A percentile compares a stretch with the other conserved stretches of the same genome.
These are phyloP conservation scores for Drosophila mulleri DNA, from an alignment of 2,888 invertebrate species.

Conservation along the genomic window DNA sequence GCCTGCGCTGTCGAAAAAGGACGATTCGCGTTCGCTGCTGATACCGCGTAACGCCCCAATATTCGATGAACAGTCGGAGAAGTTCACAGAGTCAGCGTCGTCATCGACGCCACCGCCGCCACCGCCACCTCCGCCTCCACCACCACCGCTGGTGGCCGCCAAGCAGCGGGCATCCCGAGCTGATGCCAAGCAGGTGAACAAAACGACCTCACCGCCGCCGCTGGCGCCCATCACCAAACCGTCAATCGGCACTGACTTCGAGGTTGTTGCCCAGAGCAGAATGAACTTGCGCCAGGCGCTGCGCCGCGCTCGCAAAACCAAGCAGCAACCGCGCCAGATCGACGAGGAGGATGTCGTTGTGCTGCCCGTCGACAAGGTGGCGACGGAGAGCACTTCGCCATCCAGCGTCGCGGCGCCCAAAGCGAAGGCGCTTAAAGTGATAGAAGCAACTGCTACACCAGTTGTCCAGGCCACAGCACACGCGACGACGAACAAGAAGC, in stretches of 20 bases:
- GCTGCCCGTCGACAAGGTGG: slow-evolving; percentile 33
- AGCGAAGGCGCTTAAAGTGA: slow-evolving; percentile 26
- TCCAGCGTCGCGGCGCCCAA: slow-evolving; percentile 4
- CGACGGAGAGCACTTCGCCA: neutral
- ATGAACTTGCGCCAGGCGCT: slow-evolving; percentile 82
- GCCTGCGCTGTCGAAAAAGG: slow-evolving; percentile 3
- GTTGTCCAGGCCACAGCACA: neutral
- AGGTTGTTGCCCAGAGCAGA: slow-evolving; percentile 78
- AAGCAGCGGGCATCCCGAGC: slow-evolving; percentile 18
- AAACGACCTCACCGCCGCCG: slow-evolving; percentile 54
- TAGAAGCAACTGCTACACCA: slow-evolving; percentile 5
- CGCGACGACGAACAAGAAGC: slow-evolving; percentile 9
- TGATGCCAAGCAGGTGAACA: slow-evolving; percentile 17
- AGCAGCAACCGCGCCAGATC: slow-evolving; percentile 62
- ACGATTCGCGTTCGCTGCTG: slow-evolving; percentile 31
- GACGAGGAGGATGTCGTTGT: slow-evolving; percentile 64
- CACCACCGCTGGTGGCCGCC: slow-evolving; percentile 7
- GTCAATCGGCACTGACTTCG: slow-evolving; percentile 18
- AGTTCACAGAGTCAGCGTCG: neutral
- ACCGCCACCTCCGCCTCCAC: neutral
- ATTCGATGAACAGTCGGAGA: neutral
- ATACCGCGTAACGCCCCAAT: slow-evolving; percentile 27
- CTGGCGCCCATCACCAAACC: slow-evolving; percentile 40
- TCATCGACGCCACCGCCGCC: neutral
- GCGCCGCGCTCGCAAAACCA: slow-evolving; percentile 80